Conservation (phyloP, 2,888 invertebrate genomes). For the Hybos culiciformis region DNA sequence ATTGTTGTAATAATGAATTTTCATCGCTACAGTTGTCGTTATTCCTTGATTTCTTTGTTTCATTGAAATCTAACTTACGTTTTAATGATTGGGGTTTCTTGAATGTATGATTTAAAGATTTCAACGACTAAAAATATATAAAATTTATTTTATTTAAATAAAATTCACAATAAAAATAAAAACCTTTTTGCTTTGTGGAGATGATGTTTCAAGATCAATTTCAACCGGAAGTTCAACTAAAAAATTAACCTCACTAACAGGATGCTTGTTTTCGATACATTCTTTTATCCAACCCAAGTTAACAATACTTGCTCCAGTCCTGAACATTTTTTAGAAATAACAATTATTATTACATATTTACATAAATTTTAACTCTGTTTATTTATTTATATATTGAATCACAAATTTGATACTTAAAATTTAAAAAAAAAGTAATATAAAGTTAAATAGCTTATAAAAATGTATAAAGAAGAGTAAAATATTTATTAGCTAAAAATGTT, state of each 20-base stretch:
- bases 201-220: constrained; percentile 36
- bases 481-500: too few species aligned
- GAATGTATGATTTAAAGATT: constrained; percentile 33
- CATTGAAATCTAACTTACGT: constrained; percentile 20
- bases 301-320: constrained; percentile 46
- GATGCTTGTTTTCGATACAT: constrained; percentile 47
- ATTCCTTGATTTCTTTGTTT: constrained; percentile 1
- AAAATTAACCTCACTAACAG: constrained; percentile 36
- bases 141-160: neutral
- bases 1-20: constrained; percentile 26
- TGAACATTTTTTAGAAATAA: constrained; percentile 12
- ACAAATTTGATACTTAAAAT: too few species aligned
- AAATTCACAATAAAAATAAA: neutral
- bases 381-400: too few species aligned
- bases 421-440: too few species aligned
- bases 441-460: too few species aligned
- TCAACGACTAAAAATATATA: constrained; percentile 19
- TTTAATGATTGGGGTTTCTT: constrained; percentile 29
- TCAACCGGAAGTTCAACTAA: constrained; percentile 24
- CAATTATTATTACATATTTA: neutral
- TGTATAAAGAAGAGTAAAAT: too few species aligned
- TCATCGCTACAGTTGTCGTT: constrained; percentile 17
- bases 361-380: too few species aligned
- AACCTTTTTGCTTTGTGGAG: constrained; percentile 49
- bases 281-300: constrained; percentile 60